These are phyloP conservation scores for Allolobophora icterica DNA, from an alignment of 2,888 invertebrate species.

Conservation along the genomic window DNA sequence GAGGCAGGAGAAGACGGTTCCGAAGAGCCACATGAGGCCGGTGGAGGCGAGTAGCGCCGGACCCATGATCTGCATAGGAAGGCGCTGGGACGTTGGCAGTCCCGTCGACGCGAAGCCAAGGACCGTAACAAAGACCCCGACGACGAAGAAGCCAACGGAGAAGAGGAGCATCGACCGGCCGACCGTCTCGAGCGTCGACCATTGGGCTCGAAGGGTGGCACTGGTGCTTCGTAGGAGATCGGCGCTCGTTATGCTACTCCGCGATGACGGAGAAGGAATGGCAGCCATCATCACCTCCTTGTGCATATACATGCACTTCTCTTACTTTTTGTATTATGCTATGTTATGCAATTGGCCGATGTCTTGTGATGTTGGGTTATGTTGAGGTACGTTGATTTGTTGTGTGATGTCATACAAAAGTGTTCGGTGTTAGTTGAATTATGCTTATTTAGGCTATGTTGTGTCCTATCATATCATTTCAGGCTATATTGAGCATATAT, in stretches of 20 bases:
- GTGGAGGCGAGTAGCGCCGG: conserved; percentile 49
- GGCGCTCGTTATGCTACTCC: not conserved
- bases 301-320: no score
- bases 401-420: no score
- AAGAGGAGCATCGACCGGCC: conserved; percentile 48
- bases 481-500: no score
- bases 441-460: no score
- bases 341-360: no score
- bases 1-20: conserved; percentile 48
- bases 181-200: conserved; percentile 48
- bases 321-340: not conserved
- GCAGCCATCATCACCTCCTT: not conserved
- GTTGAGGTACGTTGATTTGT: no score
- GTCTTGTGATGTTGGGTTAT: no score
- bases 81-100: conserved; percentile 43
- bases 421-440: no score
- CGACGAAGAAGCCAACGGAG: conserved; percentile 47
- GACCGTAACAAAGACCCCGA: conserved; percentile 48
- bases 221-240: not conserved
- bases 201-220: conserved; percentile 32
- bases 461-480: no score
- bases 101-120: conserved; percentile 49
- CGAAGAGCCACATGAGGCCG: conserved; percentile 49
- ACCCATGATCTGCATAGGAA: conserved; percentile 49
- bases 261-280: not conserved